Evolutionary conservation across 2,113 vertebrate species (phyloP).

Genomic region (Heteronetta atricapilla): DNA sequence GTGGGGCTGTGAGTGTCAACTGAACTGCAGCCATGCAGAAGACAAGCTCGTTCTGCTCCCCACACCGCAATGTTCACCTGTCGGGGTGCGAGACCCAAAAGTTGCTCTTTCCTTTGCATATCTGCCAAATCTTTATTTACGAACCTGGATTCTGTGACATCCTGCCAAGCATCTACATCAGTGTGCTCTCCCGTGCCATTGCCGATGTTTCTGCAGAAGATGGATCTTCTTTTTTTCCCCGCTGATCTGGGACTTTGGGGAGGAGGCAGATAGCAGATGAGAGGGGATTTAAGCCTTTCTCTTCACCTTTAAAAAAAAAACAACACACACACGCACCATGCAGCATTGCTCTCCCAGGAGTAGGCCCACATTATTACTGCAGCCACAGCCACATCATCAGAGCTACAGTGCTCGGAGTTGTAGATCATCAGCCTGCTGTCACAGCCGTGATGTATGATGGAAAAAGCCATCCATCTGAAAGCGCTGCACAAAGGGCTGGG

Average conservation of each 20-base stretch:
- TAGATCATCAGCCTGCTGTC: constrained; percentile 75
- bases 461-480: constrained; percentile 69
- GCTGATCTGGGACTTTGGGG: constrained; percentile 20
- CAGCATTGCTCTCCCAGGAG: constrained; percentile 33
- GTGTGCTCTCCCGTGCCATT: background rate
- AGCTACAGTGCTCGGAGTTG: background rate
- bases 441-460: constrained; percentile 58
- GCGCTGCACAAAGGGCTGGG: constrained; percentile 17
- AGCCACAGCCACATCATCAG: constrained; percentile 68
- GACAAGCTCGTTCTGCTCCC: background rate
- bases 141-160: constrained; percentile 11
- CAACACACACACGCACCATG: background rate
- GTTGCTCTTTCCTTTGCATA: background rate
- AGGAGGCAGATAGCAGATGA: constrained; percentile 19
- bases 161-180: background rate
- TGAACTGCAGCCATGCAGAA: background rate
- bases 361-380: constrained; percentile 60
- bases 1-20: background rate
- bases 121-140: constrained; percentile 7
- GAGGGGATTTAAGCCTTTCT: constrained; percentile 41
- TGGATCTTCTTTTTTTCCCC: background rate
- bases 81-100: background rate
- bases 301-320: constrained; percentile 60
- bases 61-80: background rate
- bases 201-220: background rate